These are phyloP conservation scores for Dasyornis broadbenti DNA, from an alignment of 2,113 vertebrate species.

Conservation along the genomic window DNA sequence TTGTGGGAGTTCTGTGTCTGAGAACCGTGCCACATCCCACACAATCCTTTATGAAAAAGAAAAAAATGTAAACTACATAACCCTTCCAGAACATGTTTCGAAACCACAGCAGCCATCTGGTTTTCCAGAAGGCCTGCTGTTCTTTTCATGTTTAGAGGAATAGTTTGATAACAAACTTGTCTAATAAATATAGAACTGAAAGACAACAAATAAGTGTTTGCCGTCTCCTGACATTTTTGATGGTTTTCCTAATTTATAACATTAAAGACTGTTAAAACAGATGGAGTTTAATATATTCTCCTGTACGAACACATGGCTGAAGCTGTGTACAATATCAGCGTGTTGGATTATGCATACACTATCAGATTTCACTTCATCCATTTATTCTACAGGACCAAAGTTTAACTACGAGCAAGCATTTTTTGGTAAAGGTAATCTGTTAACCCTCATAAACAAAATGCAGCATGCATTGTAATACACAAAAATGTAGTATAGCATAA, in stretches of 20 bases:
- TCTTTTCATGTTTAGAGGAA: conserved; percentile 77
- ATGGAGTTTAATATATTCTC: conserved; percentile 77
- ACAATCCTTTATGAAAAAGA: conserved; percentile 43
- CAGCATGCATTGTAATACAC: background rate
- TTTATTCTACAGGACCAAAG: background rate
- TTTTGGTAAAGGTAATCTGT: conserved; percentile 3
- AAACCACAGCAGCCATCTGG: conserved; percentile 77
- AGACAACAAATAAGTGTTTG: conserved; percentile 69
- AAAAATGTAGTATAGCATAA: background rate
- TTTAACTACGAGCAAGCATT: conserved; percentile 1
- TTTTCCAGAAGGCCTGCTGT: conserved; percentile 77
- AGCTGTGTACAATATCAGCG: conserved; percentile 60
- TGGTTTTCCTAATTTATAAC: conserved; percentile 78
- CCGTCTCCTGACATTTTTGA: conserved; percentile 68
- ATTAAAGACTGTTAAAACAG: conserved; percentile 78
- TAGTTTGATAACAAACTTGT: conserved; percentile 81
- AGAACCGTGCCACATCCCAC: conserved; percentile 7
- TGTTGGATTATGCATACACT: conserved; percentile 56
- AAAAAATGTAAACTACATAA: conserved; percentile 56
- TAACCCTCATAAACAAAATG: background rate
- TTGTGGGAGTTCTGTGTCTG: background rate
- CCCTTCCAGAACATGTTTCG: conserved; percentile 51
- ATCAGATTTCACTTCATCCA: conserved; percentile 25
- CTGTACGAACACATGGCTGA: conserved; percentile 74
- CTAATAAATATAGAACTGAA: conserved; percentile 73